phyloP scores from a whole-genome alignment of 2,113 vertebrate species.

The Paraplagusia blochii region DNA sequence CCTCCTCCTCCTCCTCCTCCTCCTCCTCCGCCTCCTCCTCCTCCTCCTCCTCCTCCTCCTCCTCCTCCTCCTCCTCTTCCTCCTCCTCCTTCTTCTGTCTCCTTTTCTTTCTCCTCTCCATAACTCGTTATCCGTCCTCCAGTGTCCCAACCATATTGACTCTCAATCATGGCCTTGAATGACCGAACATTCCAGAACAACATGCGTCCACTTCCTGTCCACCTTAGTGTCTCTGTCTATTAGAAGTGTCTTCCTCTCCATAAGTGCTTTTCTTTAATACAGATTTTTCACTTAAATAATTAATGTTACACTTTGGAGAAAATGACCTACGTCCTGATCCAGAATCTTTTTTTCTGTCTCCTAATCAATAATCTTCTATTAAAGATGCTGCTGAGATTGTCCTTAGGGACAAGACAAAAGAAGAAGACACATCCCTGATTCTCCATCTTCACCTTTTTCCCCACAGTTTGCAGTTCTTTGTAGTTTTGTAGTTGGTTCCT shows the following conservation, averaged over 20 bases:
- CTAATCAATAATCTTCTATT: no score
- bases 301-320: slow-evolving; percentile 16
- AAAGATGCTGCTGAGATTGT: no score
- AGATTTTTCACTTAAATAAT: slow-evolving; percentile 36
- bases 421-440: no score
- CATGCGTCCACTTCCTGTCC: slow-evolving; percentile 14
- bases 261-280: slow-evolving; percentile 39
- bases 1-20: background rate
- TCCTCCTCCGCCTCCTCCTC: no score
- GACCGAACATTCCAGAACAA: background rate
- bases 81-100: no score
- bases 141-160: background rate
- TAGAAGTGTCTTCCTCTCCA: slow-evolving; percentile 7
- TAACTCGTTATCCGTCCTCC: slow-evolving; percentile 1
- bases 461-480: no score
- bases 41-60: background rate
- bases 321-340: background rate
- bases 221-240: background rate
- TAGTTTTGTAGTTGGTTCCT: no score
- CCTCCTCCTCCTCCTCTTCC: background rate
- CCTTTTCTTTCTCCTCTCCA: no score
- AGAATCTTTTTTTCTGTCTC: no score
- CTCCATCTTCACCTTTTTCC: no score
- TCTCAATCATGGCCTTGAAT: slow-evolving; percentile 9
- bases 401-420: no score